Evolutionary conservation across 2,113 vertebrate species (phyloP).

Genomic region (Apus apus): DNA sequence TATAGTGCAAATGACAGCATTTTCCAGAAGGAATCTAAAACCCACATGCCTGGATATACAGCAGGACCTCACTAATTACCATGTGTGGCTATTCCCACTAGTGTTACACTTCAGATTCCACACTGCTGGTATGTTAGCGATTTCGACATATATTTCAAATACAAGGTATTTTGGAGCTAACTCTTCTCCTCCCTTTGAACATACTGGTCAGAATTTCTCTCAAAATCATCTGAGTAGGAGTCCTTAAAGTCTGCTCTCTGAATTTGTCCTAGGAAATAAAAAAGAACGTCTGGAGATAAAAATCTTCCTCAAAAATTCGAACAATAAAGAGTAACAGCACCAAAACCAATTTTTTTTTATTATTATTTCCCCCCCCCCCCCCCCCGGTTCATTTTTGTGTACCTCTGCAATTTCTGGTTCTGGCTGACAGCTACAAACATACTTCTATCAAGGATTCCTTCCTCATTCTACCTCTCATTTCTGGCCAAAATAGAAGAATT

Average conservation of each 20-base stretch:
- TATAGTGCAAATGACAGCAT: neutral
- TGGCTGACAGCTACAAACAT: neutral
- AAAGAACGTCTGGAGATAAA: neutral
- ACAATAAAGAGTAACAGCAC: neutral
- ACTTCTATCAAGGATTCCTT: neutral
- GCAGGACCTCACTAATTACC: neutral
- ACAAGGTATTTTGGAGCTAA: neutral
- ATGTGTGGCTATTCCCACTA: neutral
- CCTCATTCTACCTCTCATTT: neutral
- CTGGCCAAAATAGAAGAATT: neutral
- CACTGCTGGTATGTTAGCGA: neutral
- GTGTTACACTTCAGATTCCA: neutral
- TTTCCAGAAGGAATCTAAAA: neutral
- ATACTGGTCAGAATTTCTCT: neutral
- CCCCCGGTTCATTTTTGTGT: neutral
- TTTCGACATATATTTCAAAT: neutral
- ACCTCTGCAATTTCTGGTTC: neutral
- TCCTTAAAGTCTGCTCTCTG: neutral
- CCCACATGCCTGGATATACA: neutral
- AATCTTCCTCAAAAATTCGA: neutral
- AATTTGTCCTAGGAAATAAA: neutral
- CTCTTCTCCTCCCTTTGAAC: neutral
- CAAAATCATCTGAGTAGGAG: neutral
- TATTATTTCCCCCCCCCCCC: neutral
- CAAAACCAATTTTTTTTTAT: neutral